Percentiles rank a stretch among this genome's conserved stretches.
phyloP scores from a whole-genome alignment of 2,797 vertebrate genomes.

The Silurus aristotelis region DNA sequence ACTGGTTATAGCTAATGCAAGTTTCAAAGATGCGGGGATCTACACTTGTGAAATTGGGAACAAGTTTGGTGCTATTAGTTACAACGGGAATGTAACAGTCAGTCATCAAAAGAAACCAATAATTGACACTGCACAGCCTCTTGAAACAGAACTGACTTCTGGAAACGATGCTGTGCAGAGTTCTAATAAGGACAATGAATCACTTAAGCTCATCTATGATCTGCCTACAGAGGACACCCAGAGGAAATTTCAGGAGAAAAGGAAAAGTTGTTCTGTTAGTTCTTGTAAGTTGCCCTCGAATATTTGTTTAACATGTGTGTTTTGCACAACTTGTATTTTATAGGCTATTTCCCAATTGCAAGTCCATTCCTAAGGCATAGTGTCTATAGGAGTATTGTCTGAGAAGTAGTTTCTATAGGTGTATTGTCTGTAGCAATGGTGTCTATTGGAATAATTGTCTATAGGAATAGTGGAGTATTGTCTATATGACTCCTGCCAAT shows the following conservation, averaged over 20 bases:
- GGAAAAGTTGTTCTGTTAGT: constrained; percentile 76
- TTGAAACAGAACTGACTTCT: background rate
- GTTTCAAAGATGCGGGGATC: constrained; percentile 76
- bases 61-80: constrained; percentile 82
- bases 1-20: constrained; percentile 79
- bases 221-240: constrained; percentile 56
- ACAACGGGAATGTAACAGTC: constrained; percentile 84
- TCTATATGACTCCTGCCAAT: too few species aligned
- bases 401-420: too few species aligned
- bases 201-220: constrained; percentile 36
- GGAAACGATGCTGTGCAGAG: constrained; percentile 15
- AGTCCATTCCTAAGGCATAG: too few species aligned
- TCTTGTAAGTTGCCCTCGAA: constrained; percentile 63
- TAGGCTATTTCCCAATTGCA: background rate
- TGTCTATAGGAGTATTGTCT: too few species aligned
- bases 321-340: background rate
- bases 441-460: too few species aligned
- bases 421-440: too few species aligned
- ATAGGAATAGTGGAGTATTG: too few species aligned
- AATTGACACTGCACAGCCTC: constrained; percentile 9
- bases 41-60: constrained; percentile 89
- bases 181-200: constrained; percentile 30
- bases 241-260: constrained; percentile 73
- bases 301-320: background rate
- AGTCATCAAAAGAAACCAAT: constrained; percentile 39